Percentiles rank a stretch among this genome's conserved stretches.
Conservation (phyloP, 2,113 vertebrate genomes). For the Silurus asotus region DNA sequence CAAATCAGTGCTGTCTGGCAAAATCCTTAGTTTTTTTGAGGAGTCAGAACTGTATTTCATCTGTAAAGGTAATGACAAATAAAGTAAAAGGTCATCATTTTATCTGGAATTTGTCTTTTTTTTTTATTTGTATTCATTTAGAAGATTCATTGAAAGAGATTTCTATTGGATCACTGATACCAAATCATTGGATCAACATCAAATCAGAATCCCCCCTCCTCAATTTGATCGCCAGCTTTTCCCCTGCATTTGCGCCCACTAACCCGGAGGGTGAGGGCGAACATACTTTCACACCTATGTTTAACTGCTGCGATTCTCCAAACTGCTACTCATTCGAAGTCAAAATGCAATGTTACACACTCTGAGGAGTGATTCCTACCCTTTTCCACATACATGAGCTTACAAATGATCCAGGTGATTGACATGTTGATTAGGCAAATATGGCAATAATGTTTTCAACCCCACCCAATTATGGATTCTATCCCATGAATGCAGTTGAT, state of each 20-base stretch:
- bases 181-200: neutral
- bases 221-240: too few relatives aligned
- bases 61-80: slow-evolving; percentile 68
- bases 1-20: slow-evolving; percentile 59
- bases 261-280: too few relatives aligned
- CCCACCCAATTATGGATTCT: neutral
- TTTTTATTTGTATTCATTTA: neutral
- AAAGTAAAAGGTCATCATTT: slow-evolving; percentile 70
- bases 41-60: slow-evolving; percentile 64
- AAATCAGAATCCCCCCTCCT: neutral
- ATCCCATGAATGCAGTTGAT: neutral
- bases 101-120: slow-evolving; percentile 23
- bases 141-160: neutral
- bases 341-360: neutral
- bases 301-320: neutral
- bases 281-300: too few relatives aligned
- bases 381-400: neutral
- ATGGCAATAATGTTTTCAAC: neutral
- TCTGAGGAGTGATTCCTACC: neutral
- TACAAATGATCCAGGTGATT: neutral
- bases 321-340: neutral
- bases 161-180: neutral
- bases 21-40: slow-evolving; percentile 58
- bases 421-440: neutral
- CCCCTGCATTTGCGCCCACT: too few relatives aligned